Percentiles rank a stretch among this genome's conserved stretches.
Evolutionary conservation across 2,888 invertebrate genomes (phyloP).

Genomic region (Noctua fimbriata): DNA sequence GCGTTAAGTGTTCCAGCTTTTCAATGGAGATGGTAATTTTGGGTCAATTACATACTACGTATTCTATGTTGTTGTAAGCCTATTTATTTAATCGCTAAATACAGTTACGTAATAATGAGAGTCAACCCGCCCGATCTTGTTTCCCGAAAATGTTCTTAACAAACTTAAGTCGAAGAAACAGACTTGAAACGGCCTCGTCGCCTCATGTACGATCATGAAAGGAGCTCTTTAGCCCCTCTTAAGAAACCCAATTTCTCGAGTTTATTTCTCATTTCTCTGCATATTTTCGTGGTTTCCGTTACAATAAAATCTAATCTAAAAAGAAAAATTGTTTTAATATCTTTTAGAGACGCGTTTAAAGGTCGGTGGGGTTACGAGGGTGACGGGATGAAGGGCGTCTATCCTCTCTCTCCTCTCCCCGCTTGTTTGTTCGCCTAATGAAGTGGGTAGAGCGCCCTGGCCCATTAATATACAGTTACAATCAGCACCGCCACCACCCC

Average conservation of each 20-base stretch:
- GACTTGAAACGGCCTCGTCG: conserved; percentile 21
- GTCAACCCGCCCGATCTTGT: conserved; percentile 9
- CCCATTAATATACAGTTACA: conserved; percentile 85
- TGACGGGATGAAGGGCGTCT: conserved; percentile 81
- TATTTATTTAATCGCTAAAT: conserved; percentile 37
- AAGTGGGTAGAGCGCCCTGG: conserved; percentile 83
- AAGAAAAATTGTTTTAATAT: conserved; percentile 70
- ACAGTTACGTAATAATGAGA: conserved; percentile 37
- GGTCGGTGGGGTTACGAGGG: conserved; percentile 80
- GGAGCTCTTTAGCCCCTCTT: conserved; percentile 65
- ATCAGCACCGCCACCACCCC: conserved; percentile 72
- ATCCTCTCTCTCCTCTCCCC: conserved; percentile 77
- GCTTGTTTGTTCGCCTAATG: conserved; percentile 88
- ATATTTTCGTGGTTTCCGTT: conserved; percentile 69
- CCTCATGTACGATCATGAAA: conserved; percentile 55
- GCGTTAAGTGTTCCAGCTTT: conserved; percentile 13
- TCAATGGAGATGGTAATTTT: conserved; percentile 25
- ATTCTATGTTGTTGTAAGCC: conserved; percentile 22
- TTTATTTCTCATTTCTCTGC: conserved; percentile 68
- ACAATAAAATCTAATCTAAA: conserved; percentile 71
- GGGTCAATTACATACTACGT: conserved; percentile 13
- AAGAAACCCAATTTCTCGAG: conserved; percentile 66
- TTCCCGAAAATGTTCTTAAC: conserved; percentile 16
- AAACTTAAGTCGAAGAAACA: conserved; percentile 24
- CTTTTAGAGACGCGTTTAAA: conserved; percentile 63